Evolutionary conservation across 1,140 invertebrate genomes (phyloP), one percentile per base, ranked within the genome.

Genomic region (Nixonia krombeini): DNA sequence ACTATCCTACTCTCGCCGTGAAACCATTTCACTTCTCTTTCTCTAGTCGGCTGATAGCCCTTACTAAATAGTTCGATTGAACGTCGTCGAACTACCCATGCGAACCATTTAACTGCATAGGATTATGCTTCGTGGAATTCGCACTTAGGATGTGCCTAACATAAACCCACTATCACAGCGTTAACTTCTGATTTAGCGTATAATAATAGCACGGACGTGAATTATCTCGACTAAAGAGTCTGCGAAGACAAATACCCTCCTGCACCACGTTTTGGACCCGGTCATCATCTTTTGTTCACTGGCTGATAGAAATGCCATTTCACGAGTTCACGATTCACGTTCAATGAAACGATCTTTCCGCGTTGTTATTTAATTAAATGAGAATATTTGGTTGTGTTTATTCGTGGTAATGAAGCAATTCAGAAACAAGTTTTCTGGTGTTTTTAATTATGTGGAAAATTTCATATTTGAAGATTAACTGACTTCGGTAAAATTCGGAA

Each of bases 1-100:
- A 21, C 37, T 12, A 18, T 59, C 50, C 25, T 42, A 9, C 35
- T 56, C 23, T 2, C 13, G 0, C 35, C n/a, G 10, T 40, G 3
- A 5, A 26, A 16, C n/a, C n/a, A 10, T 42, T 35, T 40, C 40
- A 23, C 40, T 47, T 49, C 33, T 26, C 38, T 29, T 31, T 46
- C 57, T 18, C 37, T 26, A 8, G 26, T 40, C 23, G 26, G 40
- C 50, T 70, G 64, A 72, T 73, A 75, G 69, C 70, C 59, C 61
- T 57, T 64, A 71, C 73, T 73, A 76, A 75, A 79, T 79, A 76
- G 76, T 79, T 79, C 71, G 67, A 74, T 73, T 76, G 71, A 73
- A 69, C 68, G 70, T 67, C 55, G 40, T 44, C 29, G 50, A 70
- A 64, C 63, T 72, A 74, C 70, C 67, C 57, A 52, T 57, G 51